These are phyloP conservation scores for Nomada fabriciana DNA, from an alignment of 2,888 invertebrate species.

Conservation along the genomic window DNA sequence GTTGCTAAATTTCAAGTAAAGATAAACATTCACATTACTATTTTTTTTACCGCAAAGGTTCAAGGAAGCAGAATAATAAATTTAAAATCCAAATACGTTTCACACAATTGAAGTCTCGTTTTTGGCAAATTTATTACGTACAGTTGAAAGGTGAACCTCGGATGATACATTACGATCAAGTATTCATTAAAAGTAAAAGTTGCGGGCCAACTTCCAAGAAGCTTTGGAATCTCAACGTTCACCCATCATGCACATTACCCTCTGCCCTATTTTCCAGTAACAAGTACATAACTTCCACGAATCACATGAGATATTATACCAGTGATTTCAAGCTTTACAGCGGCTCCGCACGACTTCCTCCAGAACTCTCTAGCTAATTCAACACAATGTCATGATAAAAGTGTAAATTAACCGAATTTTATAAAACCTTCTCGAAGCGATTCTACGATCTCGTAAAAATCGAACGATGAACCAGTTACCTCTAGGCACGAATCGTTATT, in stretches of 20 bases:
- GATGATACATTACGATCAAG: conserved; percentile 48
- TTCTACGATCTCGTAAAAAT: conserved; percentile 17
- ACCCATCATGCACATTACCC: conserved; percentile 25
- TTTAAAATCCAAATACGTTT: too few relatives aligned
- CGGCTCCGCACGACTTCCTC: conserved; percentile 4
- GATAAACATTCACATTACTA: too few relatives aligned
- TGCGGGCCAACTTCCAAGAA: conserved; percentile 19
- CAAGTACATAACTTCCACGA: conserved; percentile 12
- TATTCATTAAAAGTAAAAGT: conserved; percentile 54
- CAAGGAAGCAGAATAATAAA: too few relatives aligned
- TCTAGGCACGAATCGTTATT: conserved; percentile 1
- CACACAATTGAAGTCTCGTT: background rate
- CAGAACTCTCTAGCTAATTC: conserved; percentile 14
- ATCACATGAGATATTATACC: conserved; percentile 13
- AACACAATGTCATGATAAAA: conserved; percentile 16
- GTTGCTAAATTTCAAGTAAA: too few relatives aligned
- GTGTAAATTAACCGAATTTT: conserved; percentile 22
- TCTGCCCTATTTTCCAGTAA: background rate
- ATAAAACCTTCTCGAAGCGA: conserved; percentile 5
- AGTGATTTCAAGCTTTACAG: conserved; percentile 11
- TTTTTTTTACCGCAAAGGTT: too few relatives aligned
- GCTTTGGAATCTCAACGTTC: conserved; percentile 28
- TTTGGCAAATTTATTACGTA: background rate
- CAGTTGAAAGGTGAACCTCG: conserved; percentile 18
- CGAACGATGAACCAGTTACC: background rate